phyloP scores from a whole-genome alignment of 2,888 invertebrate species.

The Agonopterix alstromeriana region DNA sequence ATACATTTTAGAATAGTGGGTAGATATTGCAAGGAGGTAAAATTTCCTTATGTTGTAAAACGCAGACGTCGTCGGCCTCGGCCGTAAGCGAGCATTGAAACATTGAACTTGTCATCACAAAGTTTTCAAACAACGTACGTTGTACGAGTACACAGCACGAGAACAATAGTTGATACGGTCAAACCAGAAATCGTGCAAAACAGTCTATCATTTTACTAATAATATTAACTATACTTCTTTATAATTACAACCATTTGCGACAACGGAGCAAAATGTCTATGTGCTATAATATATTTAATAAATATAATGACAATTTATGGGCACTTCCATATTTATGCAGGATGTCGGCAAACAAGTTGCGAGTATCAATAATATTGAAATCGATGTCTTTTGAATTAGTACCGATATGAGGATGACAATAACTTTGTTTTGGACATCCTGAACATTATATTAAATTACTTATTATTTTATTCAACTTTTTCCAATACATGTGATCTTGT shows the following conservation, averaged over 20 bases:
- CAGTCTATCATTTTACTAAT: constrained; percentile 71
- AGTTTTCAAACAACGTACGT: constrained; percentile 31
- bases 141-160: constrained; percentile 36
- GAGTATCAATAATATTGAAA: constrained; percentile 10
- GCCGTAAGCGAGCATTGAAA: constrained; percentile 15
- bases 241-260: constrained; percentile 73
- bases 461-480: constrained; percentile 40
- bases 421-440: constrained; percentile 45
- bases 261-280: constrained; percentile 68
- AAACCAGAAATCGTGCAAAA: constrained; percentile 66
- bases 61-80: constrained; percentile 18
- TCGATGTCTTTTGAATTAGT: background rate
- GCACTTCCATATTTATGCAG: constrained; percentile 49
- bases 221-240: constrained; percentile 57
- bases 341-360: constrained; percentile 46
- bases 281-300: constrained; percentile 49
- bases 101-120: constrained; percentile 53
- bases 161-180: constrained; percentile 27
- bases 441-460: constrained; percentile 26
- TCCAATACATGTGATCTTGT: constrained; percentile 29
- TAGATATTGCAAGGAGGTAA: constrained; percentile 45
- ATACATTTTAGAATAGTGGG: constrained; percentile 41
- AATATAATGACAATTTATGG: constrained; percentile 53
- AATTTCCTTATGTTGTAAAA: constrained; percentile 25
- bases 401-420: constrained; percentile 1